Conservation (phyloP, 2,113 vertebrate species). For the Drymodes brunneopygia region DNA sequence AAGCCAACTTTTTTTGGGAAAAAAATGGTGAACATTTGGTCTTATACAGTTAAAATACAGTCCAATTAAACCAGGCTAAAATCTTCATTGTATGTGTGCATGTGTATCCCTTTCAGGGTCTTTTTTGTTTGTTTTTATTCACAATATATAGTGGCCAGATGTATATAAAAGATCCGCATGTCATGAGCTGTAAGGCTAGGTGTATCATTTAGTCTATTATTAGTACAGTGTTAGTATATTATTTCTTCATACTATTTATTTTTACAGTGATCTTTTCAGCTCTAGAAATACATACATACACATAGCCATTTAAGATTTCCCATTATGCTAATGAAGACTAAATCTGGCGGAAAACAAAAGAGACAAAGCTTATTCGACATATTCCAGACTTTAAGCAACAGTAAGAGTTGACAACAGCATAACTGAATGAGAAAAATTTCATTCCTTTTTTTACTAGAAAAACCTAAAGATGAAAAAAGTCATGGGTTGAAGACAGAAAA, state of each 20-base stretch:
- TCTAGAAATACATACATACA: background rate
- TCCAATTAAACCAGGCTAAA: background rate
- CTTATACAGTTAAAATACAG: background rate
- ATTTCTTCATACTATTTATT: background rate
- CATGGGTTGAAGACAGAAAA: background rate
- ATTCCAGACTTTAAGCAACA: background rate
- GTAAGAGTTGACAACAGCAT: background rate
- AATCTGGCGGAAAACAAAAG: background rate
- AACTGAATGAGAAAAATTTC: background rate
- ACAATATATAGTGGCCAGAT: background rate
- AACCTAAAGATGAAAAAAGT: background rate
- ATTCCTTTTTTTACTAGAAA: background rate
- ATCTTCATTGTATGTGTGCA: background rate
- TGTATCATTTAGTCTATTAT: background rate
- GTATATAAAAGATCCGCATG: background rate
- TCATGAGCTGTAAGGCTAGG: background rate
- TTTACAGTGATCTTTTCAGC: background rate
- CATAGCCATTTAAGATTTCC: background rate
- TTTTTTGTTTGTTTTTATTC: background rate
- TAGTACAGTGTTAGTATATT: too few species aligned
- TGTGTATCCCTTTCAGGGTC: background rate
- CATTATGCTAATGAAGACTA: background rate
- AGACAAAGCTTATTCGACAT: background rate
- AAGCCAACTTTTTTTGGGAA: accelerated
- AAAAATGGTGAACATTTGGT: background rate